phyloP scores from a whole-genome alignment of 1,140 invertebrate genomes.

The Drosophila sproati region DNA sequence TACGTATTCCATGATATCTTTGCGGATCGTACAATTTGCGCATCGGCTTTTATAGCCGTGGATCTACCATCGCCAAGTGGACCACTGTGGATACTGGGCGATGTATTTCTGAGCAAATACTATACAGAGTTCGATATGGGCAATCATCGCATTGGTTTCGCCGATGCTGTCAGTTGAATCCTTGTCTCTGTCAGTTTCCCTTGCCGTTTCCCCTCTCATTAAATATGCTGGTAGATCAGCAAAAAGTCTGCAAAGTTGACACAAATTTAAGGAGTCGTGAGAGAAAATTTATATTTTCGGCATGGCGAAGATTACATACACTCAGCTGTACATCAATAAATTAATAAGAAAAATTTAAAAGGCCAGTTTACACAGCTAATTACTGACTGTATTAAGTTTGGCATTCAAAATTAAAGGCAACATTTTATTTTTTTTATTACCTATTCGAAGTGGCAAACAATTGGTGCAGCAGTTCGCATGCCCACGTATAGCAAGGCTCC shows the following conservation, averaged over 20 bases:
- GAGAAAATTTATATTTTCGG: background rate
- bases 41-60: constrained; percentile 68
- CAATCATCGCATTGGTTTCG: constrained; percentile 89
- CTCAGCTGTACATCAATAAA: background rate
- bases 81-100: constrained; percentile 84
- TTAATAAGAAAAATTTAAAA: no score
- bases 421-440: constrained; percentile 78
- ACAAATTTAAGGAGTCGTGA: constrained; percentile 16
- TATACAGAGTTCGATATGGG: constrained; percentile 90
- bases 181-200: constrained; percentile 1
- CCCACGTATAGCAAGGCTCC: background rate
- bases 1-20: constrained; percentile 68
- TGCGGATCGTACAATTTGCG: constrained; percentile 48
- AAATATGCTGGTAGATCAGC: constrained; percentile 56
- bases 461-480: background rate
- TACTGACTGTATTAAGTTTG: no score
- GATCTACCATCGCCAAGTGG: constrained; percentile 65
- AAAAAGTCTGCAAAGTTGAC: constrained; percentile 25
- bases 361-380: no score
- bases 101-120: constrained; percentile 89
- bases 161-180: constrained; percentile 48
- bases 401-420: constrained; percentile 57
- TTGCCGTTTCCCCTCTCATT: constrained; percentile 31
- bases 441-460: constrained; percentile 39
- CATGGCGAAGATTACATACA: background rate